These are phyloP conservation scores for Chalcosyrphus nemorum DNA, from an alignment of 2,888 invertebrate species.

Conservation along the genomic window DNA sequence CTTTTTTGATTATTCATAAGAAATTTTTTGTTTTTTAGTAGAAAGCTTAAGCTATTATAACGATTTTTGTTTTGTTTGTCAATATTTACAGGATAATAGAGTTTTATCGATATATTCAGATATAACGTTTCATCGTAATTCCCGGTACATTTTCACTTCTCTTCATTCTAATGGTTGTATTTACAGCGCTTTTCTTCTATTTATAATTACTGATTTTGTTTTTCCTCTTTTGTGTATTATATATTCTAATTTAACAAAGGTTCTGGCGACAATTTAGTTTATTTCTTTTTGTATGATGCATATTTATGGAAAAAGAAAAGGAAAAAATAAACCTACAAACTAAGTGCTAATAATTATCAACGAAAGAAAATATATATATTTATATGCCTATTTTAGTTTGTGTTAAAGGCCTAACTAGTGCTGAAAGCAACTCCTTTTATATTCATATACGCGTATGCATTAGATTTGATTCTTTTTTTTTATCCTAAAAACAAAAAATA, in stretches of 20 bases:
- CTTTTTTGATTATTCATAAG: background rate
- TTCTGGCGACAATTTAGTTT: background rate
- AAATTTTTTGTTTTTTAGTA: conserved; percentile 20
- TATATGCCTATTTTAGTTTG: conserved; percentile 45
- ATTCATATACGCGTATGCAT: conserved; percentile 46
- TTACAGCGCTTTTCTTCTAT: conserved; percentile 35
- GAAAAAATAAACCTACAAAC: conserved; percentile 9
- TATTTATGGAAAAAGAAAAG: too few relatives aligned
- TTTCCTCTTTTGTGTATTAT: background rate
- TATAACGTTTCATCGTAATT: conserved; percentile 28
- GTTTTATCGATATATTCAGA: conserved; percentile 11
- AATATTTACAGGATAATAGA: conserved; percentile 54
- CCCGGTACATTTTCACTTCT: conserved; percentile 45
- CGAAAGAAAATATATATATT: conserved; percentile 9
- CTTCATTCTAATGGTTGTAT: conserved; percentile 30
- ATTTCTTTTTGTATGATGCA: too few relatives aligned
- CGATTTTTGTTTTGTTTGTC: conserved; percentile 16
- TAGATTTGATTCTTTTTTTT: background rate
- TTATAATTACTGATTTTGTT: conserved; percentile 9
- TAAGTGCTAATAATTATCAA: conserved; percentile 35
- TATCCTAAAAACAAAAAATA: conserved; percentile 36
- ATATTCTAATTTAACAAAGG: background rate
- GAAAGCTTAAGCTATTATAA: conserved; percentile 45
- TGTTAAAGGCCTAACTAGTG: conserved; percentile 68
- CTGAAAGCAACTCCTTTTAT: conserved; percentile 47